Conservation (phyloP, 2,888 invertebrate species). For the Sphaeridia pumilis region DNA sequence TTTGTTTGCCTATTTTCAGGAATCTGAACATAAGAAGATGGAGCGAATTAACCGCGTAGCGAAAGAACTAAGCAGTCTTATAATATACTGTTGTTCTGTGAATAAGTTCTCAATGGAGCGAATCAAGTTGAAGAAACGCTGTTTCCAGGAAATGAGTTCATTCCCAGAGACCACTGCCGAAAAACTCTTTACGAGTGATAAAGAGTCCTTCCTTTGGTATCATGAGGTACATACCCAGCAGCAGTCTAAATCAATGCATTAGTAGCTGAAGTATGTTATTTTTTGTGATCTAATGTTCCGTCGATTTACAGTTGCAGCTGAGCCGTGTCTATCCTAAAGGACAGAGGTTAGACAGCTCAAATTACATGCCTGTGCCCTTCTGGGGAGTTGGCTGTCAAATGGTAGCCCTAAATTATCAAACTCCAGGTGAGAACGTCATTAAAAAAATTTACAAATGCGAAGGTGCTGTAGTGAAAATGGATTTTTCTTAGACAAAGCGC, state of each 20-base stretch:
- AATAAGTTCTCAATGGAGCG: slow-evolving; percentile 60
- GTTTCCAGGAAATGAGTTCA: slow-evolving; percentile 94
- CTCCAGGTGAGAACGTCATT: slow-evolving; percentile 45
- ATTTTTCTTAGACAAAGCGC: slow-evolving; percentile 59
- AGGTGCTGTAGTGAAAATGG: background rate
- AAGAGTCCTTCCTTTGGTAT: slow-evolving; percentile 61
- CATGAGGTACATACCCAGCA: too few relatives aligned
- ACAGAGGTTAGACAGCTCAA: slow-evolving; percentile 89
- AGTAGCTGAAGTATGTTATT: background rate
- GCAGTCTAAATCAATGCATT: too few relatives aligned
- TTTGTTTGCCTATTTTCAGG: slow-evolving; percentile 43
- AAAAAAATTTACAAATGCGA: background rate
- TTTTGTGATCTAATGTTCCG: too few relatives aligned
- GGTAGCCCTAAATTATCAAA: slow-evolving; percentile 96
- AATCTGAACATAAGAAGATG: slow-evolving; percentile 67
- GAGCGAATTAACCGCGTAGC: slow-evolving; percentile 85
- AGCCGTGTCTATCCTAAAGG: slow-evolving; percentile 85
- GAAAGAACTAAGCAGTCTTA: slow-evolving; percentile 92
- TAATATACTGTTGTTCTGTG: slow-evolving; percentile 86
- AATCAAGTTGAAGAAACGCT: slow-evolving; percentile 55
- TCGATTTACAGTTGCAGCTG: slow-evolving; percentile 57
- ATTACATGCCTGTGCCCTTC: slow-evolving; percentile 86
- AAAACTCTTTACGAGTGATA: slow-evolving; percentile 68
- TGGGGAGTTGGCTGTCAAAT: slow-evolving; percentile 96
- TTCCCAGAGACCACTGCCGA: slow-evolving; percentile 95